These are phyloP conservation scores for Apodemus agrarius DNA, from an alignment of 2,797 vertebrate species.

Conservation along the genomic window DNA sequence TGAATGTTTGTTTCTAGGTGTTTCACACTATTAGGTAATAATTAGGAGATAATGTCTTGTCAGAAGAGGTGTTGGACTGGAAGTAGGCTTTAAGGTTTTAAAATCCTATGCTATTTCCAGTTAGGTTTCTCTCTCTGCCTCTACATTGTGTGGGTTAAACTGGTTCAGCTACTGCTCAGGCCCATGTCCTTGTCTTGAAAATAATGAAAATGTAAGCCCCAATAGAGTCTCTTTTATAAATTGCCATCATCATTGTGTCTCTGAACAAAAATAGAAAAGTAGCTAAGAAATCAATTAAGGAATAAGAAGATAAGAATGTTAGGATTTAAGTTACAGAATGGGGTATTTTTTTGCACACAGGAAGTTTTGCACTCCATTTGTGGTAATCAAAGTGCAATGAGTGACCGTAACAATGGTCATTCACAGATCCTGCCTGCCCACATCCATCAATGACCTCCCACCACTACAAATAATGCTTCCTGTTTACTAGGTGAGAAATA, in stretches of 20 bases:
- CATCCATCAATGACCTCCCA: not conserved
- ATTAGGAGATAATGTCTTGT: not conserved
- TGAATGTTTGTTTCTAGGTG: not conserved
- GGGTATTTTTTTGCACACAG: conserved; percentile 1
- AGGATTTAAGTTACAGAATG: conserved; percentile 1
- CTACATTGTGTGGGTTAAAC: not conserved
- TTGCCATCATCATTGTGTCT: not conserved
- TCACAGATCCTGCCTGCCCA: not conserved
- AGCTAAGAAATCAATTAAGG: not conserved
- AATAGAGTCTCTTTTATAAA: not conserved
- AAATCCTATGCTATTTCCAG: not conserved
- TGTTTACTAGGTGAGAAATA: conserved; percentile 7
- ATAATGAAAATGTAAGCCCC: not conserved
- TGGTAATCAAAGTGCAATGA: not conserved
- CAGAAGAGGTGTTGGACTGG: not conserved
- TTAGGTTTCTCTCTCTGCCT: not conserved
- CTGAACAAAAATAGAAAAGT: not conserved
- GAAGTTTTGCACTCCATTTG: not conserved
- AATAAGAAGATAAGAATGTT: not conserved
- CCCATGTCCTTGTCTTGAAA: not conserved
- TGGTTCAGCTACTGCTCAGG: not conserved
- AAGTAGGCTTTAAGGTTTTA: too few relatives aligned
- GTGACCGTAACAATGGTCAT: not conserved
- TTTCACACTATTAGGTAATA: not conserved
- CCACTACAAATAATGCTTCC: conserved; percentile 23